Base-by-base conservation (phyloP, 1,140 invertebrate genomes). In the Ectropis grisescens region DNA sequence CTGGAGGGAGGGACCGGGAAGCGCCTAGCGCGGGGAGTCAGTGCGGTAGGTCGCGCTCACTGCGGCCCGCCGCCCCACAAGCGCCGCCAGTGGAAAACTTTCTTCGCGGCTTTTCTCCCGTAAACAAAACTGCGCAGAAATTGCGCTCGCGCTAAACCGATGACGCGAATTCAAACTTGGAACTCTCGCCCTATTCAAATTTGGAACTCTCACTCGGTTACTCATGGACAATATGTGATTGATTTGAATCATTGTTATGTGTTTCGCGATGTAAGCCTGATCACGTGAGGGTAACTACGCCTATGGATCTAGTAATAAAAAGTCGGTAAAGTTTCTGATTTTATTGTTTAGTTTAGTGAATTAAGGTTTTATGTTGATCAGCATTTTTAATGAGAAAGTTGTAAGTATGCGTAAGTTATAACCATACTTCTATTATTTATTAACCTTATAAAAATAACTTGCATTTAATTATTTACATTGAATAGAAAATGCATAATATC, bases 21-120 rank as follows among this genome's bases (percentile, higher is more conserved):
- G 64, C 59, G 62, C 58, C 56, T 58, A 59, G 58, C 45, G 33
- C 32, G 42, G 37, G 59, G 50, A 56, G 61, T 57, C 60, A 56
- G 70, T 76, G 76, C 69, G 72, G 76, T 81, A 81, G 76, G 76
- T 81, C 72, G 70, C 57, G 75, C 70, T 76, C 70, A 78, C 62
- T 64, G 70, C 67, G 67, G 62, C 61, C 66, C 70, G 69, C 58
- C 60, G 62, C 56, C 60, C 58, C 58, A 44, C 55, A 49, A 54
- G 58, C 53, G 58, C 50, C 49, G 48, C 32, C 60, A 53, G 51
- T 70, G 71, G 66, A 74, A 78, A 80, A 81, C 72, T 78, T 78
- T 81, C 76, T 76, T 76, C 60, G 66, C 53, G 54, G 61, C 71
- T 75, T 75, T 80, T 78, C 75, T n/a, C 68, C 58, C 61, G 69